These are phyloP conservation scores for Drosophila parvula DNA, from an alignment of 1,140 invertebrate genomes.

Conservation along the genomic window DNA sequence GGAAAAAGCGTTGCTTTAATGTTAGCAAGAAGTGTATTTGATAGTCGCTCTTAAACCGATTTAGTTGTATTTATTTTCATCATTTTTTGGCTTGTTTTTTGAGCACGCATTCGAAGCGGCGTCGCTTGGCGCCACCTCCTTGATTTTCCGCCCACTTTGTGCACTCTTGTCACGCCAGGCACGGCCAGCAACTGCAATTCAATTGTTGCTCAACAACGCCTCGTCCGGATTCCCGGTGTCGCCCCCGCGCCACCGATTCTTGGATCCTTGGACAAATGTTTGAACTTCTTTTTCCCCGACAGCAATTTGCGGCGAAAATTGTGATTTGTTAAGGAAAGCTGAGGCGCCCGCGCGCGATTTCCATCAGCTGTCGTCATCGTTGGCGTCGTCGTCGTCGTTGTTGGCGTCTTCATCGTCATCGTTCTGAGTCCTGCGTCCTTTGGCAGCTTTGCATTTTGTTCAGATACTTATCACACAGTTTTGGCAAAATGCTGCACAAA, in stretches of 20 bases:
- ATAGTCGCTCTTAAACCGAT: not conserved
- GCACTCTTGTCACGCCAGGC: slow-evolving; percentile 77
- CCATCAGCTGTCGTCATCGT: slow-evolving; percentile 74
- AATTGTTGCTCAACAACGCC: slow-evolving; percentile 69
- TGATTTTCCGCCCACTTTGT: slow-evolving; percentile 33
- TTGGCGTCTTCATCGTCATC: slow-evolving; percentile 7
- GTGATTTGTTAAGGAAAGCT: slow-evolving; percentile 71
- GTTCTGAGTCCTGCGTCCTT: slow-evolving; percentile 58
- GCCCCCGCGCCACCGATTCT: not conserved
- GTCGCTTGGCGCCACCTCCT: slow-evolving; percentile 13
- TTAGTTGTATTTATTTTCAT: slow-evolving; percentile 9
- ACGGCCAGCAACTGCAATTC: slow-evolving; percentile 79
- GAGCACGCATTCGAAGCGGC: slow-evolving; percentile 59
- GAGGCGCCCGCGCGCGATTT: slow-evolving; percentile 65
- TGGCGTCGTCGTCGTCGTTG: slow-evolving; percentile 14
- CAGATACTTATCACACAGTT: slow-evolving; percentile 82
- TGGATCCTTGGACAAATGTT: slow-evolving; percentile 63
- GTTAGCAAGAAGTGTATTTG: not conserved
- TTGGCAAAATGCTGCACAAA: slow-evolving; percentile 81
- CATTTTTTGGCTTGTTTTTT: slow-evolving; percentile 26
- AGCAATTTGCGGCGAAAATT: slow-evolving; percentile 82
- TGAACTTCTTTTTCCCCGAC: slow-evolving; percentile 75
- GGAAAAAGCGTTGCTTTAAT: too few species aligned
- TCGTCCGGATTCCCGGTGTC: not conserved
- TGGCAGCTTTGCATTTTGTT: slow-evolving; percentile 81